These are phyloP conservation scores for Dioctria linearis DNA, from an alignment of 2,888 invertebrate species.

Conservation along the genomic window DNA sequence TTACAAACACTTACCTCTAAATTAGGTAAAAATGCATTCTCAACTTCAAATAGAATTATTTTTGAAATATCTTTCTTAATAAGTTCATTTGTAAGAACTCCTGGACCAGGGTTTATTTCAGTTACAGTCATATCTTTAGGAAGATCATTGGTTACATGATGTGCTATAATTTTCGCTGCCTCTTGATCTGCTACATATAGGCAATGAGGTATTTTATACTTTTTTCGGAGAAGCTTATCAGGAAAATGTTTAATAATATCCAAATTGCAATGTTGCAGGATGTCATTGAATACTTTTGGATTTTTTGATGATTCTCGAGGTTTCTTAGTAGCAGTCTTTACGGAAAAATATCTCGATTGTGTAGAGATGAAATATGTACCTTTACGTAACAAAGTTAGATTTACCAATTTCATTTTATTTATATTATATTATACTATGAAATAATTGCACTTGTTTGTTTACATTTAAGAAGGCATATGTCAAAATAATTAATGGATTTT, in stretches of 20 bases:
- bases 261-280: constrained; percentile 2
- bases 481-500: too few relatives aligned
- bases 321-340: background rate
- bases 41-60: constrained; percentile 76
- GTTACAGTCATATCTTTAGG: constrained; percentile 65
- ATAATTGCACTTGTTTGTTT: background rate
- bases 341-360: background rate
- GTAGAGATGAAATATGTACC: background rate
- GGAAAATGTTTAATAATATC: constrained; percentile 62
- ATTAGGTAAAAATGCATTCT: constrained; percentile 71
- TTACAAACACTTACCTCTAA: constrained; percentile 68
- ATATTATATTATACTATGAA: too few relatives aligned
- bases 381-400: background rate
- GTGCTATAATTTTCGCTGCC: constrained; percentile 63
- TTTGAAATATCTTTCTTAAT: constrained; percentile 71
- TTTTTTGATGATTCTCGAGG: background rate
- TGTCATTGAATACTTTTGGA: background rate
- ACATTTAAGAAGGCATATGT: background rate
- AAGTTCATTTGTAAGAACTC: constrained; percentile 76
- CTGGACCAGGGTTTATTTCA: constrained; percentile 82
- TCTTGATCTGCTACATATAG: constrained; percentile 65
- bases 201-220: constrained; percentile 63
- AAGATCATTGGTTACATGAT: constrained; percentile 63
- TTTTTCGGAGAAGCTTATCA: constrained; percentile 65
- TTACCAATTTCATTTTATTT: constrained; percentile 7